Evolutionary conservation across 2,113 vertebrate species (phyloP), one percentile per base, ranked within the genome.

Genomic region (Lipophrys pholis): DNA sequence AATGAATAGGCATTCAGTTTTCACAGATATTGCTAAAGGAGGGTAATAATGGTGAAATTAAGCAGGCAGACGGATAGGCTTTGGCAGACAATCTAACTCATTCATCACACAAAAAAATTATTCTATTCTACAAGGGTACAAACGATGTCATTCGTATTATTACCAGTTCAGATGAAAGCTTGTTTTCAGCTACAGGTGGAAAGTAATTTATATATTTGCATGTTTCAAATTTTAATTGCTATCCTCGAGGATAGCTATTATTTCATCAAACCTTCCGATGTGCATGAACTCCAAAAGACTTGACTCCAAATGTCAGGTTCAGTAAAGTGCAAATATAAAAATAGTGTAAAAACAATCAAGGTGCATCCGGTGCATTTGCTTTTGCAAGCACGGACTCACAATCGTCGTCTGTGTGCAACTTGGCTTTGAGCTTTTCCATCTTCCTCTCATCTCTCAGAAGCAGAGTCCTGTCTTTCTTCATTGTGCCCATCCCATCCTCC

Each of bases 351-450:
- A 64, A 30, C 14, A 52, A 78, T 74, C 59, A 40, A 58, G 41
- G 61, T 57, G 30, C 51, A n/a, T 53, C 46, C 45, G 39, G n/a
- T n/a, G n/a, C n/a, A n/a, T 30, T 30, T 30, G 21, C 21, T 30
- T 4, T 30, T 4, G 36, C 56, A 8, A 41, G 53, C 39, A 57
- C 30, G 49, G 38, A 96, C 98, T 97, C 81, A 99, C 98, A 60
- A 40, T 99, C 98, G 30, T 99, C 98, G 58, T 99, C 98, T 0
- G 98, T 99, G 81, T 99, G 98, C n/a, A 99, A 96, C 69, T 99
- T 99, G 58, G 97, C 97, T 91, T 99, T 99, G 68, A 99, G 90
- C 84, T 98, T 99, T 90, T 99, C 98, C 98, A 99, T 99, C 88
- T 99, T 99, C 83, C 95, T 95, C 88, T 99, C 98, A 0, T 99